These are phyloP conservation scores for Bradypodion pumilum DNA, from an alignment of 2,797 vertebrate genomes.

Conservation along the genomic window DNA sequence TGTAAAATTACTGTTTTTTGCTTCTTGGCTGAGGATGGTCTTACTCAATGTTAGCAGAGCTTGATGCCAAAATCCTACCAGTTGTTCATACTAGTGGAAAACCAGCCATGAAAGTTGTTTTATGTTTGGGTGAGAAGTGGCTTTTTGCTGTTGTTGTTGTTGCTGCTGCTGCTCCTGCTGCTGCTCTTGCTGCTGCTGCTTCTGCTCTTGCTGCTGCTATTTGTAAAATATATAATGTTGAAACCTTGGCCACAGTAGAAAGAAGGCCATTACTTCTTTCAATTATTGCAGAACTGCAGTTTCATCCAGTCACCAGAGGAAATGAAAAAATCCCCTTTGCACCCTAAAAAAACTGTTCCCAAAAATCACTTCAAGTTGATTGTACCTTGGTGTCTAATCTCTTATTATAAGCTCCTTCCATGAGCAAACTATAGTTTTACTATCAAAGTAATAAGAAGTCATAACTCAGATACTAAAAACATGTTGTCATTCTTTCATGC, in stretches of 20 bases:
- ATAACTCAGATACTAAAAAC: slow-evolving; percentile 50
- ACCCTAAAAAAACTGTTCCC: not conserved
- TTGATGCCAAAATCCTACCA: no score
- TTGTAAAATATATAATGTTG: not conserved
- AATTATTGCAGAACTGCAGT: not conserved
- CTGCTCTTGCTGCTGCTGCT: no score
- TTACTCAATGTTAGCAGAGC: no score
- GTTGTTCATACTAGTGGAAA: no score
- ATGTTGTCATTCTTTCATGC: slow-evolving; percentile 46
- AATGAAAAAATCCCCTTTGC: not conserved
- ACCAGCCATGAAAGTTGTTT: no score
- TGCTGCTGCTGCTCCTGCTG: not conserved
- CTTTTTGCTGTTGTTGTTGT: no score
- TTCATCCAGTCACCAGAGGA: not conserved
- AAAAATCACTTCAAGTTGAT: slow-evolving; percentile 49
- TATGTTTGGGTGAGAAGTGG: no score
- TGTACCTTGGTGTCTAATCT: slow-evolving; percentile 51
- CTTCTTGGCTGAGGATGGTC: no score
- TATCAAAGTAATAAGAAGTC: slow-evolving; percentile 55
- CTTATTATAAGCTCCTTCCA: slow-evolving; percentile 50
- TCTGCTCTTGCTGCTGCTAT: not conserved
- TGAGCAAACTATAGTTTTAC: slow-evolving; percentile 60
- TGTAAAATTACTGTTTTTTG: no score
- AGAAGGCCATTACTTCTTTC: not conserved
- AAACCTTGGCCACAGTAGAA: not conserved